These are phyloP conservation scores for Patella pellucida DNA, from an alignment of 2,888 invertebrate genomes.

Conservation along the genomic window DNA sequence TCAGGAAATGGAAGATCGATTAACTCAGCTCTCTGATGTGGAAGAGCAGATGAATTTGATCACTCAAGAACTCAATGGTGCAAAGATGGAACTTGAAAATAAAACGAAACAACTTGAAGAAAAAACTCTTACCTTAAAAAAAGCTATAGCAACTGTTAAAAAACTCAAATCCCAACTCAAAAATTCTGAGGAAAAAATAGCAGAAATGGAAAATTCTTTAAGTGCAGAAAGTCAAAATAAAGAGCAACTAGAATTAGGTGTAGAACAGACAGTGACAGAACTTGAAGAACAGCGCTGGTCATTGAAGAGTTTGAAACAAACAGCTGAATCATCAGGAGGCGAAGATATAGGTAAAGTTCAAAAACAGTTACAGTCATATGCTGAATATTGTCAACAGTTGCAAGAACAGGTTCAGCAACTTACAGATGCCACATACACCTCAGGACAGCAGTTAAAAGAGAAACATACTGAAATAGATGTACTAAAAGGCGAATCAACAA, in stretches of 20 bases:
- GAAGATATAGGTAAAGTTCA: conserved; percentile 41
- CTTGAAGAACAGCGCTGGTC: conserved; percentile 3
- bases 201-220: conserved; percentile 29
- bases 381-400: conserved; percentile 50
- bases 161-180: conserved; percentile 59
- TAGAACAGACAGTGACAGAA: conserved; percentile 22
- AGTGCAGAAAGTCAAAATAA: conserved; percentile 31
- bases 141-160: conserved; percentile 61
- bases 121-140: conserved; percentile 56
- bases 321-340: not conserved
- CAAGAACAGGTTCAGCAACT: conserved; percentile 51
- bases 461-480: conserved; percentile 31
- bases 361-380: conserved; percentile 43
- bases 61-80: conserved; percentile 21
- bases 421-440: conserved; percentile 35
- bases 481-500: conserved; percentile 29
- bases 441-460: conserved; percentile 33
- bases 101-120: conserved; percentile 26
- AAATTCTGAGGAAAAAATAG: conserved; percentile 40
- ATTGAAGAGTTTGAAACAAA: conserved; percentile 3
- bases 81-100: conserved; percentile 18
- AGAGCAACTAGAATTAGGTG: conserved; percentile 24
- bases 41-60: conserved; percentile 29
- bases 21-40: conserved; percentile 40
- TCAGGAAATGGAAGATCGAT: conserved; percentile 59